Percentiles rank a stretch among this genome's conserved stretches.
Evolutionary conservation across 2,113 vertebrate species (phyloP).

Genomic region (Pardalotus punctatus): DNA sequence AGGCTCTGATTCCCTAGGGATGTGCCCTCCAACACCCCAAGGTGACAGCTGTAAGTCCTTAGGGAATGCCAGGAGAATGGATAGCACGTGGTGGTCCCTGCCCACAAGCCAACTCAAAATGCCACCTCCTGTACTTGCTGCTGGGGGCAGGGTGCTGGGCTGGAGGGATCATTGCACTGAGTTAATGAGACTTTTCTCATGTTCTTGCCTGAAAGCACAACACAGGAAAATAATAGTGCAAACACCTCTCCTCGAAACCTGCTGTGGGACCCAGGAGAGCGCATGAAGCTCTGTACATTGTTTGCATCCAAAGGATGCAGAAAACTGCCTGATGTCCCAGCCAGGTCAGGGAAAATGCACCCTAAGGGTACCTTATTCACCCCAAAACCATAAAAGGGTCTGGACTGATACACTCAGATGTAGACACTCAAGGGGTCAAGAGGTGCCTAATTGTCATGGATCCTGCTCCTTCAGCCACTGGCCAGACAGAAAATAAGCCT

Average conservation of each 20-base stretch:
- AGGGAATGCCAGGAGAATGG: neutral
- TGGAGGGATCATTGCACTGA: neutral
- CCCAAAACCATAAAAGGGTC: neutral
- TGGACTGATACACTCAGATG: neutral
- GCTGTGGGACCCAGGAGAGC: neutral
- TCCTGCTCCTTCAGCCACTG: neutral
- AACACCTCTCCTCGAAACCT: neutral
- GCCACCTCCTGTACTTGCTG: neutral
- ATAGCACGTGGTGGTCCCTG: neutral
- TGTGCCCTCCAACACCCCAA: neutral
- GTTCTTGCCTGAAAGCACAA: neutral
- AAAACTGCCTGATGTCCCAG: neutral
- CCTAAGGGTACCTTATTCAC: neutral
- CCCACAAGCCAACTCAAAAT: accelerated
- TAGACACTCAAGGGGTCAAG: neutral
- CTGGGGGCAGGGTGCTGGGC: neutral
- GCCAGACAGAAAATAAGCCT: neutral
- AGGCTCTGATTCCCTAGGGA: neutral
- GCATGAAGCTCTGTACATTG: neutral
- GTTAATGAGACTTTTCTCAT: neutral
- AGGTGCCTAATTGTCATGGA: neutral
- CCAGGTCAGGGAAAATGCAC: neutral
- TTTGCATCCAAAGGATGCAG: neutral
- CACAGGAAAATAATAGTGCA: neutral
- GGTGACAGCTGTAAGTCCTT: neutral